A percentile compares a stretch with the other conserved stretches of the same genome.
phyloP scores from a whole-genome alignment of 2,888 invertebrate species.

The Cheilosia grossa region DNA sequence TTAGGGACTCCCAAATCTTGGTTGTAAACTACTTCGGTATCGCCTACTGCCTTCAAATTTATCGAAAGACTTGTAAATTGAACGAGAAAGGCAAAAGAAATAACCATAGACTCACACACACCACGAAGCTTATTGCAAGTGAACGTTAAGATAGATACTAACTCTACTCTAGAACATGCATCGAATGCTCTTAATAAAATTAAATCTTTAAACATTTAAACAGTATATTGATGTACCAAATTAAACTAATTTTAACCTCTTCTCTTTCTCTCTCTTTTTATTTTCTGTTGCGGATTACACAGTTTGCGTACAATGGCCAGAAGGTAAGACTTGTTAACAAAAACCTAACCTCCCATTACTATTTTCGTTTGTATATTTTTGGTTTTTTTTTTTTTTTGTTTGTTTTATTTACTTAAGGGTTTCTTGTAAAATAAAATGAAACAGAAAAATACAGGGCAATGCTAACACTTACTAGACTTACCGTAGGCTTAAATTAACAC shows the following conservation, averaged over 20 bases:
- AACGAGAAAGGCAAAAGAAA: too few relatives aligned
- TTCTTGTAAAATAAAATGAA: conserved; percentile 39
- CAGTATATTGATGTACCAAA: not conserved
- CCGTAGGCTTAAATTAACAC: conserved; percentile 58
- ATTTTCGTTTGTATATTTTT: conserved; percentile 27
- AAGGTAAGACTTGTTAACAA: conserved; percentile 86
- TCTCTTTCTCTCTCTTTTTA: conserved; percentile 51
- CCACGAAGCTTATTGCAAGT: conserved; percentile 35
- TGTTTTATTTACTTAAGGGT: conserved; percentile 44
- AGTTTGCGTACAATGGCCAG: conserved; percentile 96
- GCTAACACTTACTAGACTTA: conserved; percentile 65
- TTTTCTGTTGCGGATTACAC: conserved; percentile 83
- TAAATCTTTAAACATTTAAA: not conserved
- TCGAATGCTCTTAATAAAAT: conserved; percentile 36
- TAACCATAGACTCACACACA: not conserved
- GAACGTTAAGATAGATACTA: conserved; percentile 36
- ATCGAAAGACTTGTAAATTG: too few relatives aligned
- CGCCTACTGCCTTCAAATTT: too few relatives aligned
- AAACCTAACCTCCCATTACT: conserved; percentile 8
- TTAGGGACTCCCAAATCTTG: too few relatives aligned
- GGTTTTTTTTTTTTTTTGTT: not conserved
- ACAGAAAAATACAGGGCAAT: conserved; percentile 57
- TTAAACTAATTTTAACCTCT: conserved; percentile 36
- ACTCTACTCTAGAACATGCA: conserved; percentile 34
- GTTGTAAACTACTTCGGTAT: too few relatives aligned